Evolutionary conservation across 2,113 vertebrate genomes (phyloP), one percentile per base, ranked within the genome.

Genomic region (Chionomys nivalis): DNA sequence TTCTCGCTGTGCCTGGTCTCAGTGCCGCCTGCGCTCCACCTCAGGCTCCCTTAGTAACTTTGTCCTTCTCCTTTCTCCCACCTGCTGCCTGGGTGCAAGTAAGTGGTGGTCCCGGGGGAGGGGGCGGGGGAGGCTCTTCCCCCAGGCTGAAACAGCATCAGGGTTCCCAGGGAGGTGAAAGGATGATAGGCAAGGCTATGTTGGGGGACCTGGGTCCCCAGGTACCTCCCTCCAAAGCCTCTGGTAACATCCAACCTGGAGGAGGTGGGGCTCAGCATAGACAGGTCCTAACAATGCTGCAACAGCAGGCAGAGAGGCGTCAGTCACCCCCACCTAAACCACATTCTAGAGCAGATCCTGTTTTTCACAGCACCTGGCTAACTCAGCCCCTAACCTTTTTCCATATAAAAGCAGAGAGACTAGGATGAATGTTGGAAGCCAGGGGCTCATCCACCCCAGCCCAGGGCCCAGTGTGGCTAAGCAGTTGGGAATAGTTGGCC

Each of bases 391-490:
- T 63, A 83, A 42, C 21, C 5, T 66, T 66, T 66, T 47, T 47
- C 8, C 28, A 33, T 44, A 33, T 47, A 47, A 86, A 85, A 86
- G 61, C 61, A 86, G 78, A 44, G 21, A 89, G 61, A 75, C 33
- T 17, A 16, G n/a, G 66, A 28, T 12, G 5, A 47, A 78, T 17
- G 8, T 13, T 23, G 12, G 61, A 39, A 65, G 24, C 49, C 90
- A 47, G 73, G 17, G 28, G 17, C 1, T 11, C 44, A 8, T 12
- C n/a, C 14, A 26, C 28, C 31, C n/a, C 3, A 2, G 31, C 4
- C 0, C 28, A 2, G 0, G 0, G 0, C 0, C n/a, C 24, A 9
- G 33, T 31, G 63, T n/a, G 83, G 61, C 4, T 31, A 26, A 16
- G 24, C 42, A 83, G 61, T 47, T 3, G 12, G 58, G 58, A 47